Evolutionary conservation across 2,888 invertebrate genomes (phyloP).

Genomic region (Macrosiphum euphorbiae): DNA sequence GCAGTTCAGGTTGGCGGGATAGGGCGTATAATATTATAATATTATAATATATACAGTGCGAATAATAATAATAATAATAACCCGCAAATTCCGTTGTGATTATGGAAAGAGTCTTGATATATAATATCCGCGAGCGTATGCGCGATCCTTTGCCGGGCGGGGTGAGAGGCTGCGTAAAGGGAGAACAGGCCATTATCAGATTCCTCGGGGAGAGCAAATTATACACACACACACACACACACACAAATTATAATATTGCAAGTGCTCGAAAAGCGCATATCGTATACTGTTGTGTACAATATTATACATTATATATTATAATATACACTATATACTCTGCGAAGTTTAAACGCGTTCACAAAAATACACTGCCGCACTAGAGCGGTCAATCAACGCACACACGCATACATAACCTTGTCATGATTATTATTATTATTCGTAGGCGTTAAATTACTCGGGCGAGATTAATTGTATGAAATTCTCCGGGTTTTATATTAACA

Average conservation of each 20-base stretch:
- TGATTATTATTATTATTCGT: neutral
- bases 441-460: slow-evolving; percentile 49
- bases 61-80: slow-evolving; percentile 22
- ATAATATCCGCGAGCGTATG: slow-evolving; percentile 24
- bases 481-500: slow-evolving; percentile 42
- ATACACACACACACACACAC: neutral
- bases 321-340: neutral
- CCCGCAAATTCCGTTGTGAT: slow-evolving; percentile 58
- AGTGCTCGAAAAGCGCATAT: neutral
- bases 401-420: neutral
- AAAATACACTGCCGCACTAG: neutral
- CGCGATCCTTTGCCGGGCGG: neutral
- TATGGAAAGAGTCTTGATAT: slow-evolving; percentile 35
- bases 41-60: neutral
- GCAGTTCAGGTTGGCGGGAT: neutral
- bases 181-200: slow-evolving; percentile 32
- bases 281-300: neutral
- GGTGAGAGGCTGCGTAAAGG: neutral
- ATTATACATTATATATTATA: neutral
- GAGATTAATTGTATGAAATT: slow-evolving; percentile 50
- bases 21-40: neutral
- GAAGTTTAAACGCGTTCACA: neutral
- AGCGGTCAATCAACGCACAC: slow-evolving; percentile 10
- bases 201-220: slow-evolving; percentile 44
- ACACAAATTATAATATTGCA: slow-evolving; percentile 24